Conservation (phyloP, 2,888 invertebrate genomes). For the Lithophane leautieri region DNA sequence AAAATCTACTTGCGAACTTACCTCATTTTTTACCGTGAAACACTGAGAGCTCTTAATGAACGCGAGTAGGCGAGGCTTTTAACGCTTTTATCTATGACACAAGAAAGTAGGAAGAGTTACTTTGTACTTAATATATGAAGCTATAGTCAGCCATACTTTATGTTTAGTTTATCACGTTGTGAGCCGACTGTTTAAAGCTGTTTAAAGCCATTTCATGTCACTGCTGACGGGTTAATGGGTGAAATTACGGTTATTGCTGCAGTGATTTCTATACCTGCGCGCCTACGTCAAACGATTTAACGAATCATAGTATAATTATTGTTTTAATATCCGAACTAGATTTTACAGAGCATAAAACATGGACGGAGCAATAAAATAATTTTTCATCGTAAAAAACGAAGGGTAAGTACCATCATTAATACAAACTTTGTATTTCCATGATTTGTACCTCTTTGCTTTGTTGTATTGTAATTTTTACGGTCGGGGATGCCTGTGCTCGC, state of each 20-base stretch:
- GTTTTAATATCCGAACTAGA: conserved; percentile 72
- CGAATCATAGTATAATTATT: conserved; percentile 62
- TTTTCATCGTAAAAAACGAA: conserved; percentile 80
- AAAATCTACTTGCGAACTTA: conserved; percentile 62
- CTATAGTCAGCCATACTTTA: conserved; percentile 36
- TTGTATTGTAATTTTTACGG: conserved; percentile 88
- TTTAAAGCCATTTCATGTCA: conserved; percentile 63
- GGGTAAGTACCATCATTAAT: conserved; percentile 81
- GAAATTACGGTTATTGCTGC: conserved; percentile 56
- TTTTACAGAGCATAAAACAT: conserved; percentile 74
- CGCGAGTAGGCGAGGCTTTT: conserved; percentile 52
- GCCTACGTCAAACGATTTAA: conserved; percentile 53
- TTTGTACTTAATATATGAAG: conserved; percentile 47
- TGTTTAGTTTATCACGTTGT: conserved; percentile 49
- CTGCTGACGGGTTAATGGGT: conserved; percentile 60
- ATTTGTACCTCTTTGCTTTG: conserved; percentile 85
- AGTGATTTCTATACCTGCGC: conserved; percentile 42
- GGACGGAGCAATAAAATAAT: conserved; percentile 75
- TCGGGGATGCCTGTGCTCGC: conserved; percentile 81
- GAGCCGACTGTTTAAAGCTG: conserved; percentile 49
- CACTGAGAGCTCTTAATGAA: conserved; percentile 47
- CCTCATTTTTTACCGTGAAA: conserved; percentile 59
- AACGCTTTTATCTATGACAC: conserved; percentile 50
- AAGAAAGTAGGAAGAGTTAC: conserved; percentile 30
- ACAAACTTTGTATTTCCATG: conserved; percentile 85